Evolutionary conservation across 2,113 vertebrate species (phyloP), one percentile per base, ranked within the genome.

Genomic region (Salvator merianae): DNA sequence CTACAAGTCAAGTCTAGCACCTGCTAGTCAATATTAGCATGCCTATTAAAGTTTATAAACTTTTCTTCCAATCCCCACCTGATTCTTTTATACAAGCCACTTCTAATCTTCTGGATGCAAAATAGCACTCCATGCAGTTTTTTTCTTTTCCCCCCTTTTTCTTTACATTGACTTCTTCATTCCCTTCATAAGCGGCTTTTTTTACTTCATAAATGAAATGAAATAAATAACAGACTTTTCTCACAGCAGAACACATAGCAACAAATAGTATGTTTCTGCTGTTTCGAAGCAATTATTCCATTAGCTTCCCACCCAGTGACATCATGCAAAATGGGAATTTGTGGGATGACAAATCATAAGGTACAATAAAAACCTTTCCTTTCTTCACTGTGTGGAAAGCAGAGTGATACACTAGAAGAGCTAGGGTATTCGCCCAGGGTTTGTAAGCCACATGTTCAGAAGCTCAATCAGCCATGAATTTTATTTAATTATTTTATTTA

Each of bases 161-260:
- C 47, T 55, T 6, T 26, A 59, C 5, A 7, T 34, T 34, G 79
- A 32, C 6, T 55, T 70, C 22, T 34, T 81, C 20, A 70, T 81
- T 43, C 66, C 16, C 16, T 34, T 20, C 32, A 53, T 34, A 47
- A 34, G 32, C 53, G 22, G 55, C 53, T 18, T 72, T 86, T 84
- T 83, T 90, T 85, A 92, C 88, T 84, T 86, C 55, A 38, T 90
- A 83, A 36, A 69, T 83, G 26, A 79, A 86, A 71, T 28, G 81
- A 89, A 68, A 40, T 62, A 82, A 84, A 34, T 22, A 79, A 38
- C 24, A 43, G 26, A 47, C 70, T 40, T n/a, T 74, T 32, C 32
- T 28, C 79, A 65, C 20, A 70, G 83, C n/a, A 8, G 7, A 81
- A 84, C 84, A 75, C 74, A 66, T 1, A 85, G 34, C 20, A 81